Base-by-base conservation (phyloP, 2,113 vertebrate species). In the Pao palembangensis region DNA sequence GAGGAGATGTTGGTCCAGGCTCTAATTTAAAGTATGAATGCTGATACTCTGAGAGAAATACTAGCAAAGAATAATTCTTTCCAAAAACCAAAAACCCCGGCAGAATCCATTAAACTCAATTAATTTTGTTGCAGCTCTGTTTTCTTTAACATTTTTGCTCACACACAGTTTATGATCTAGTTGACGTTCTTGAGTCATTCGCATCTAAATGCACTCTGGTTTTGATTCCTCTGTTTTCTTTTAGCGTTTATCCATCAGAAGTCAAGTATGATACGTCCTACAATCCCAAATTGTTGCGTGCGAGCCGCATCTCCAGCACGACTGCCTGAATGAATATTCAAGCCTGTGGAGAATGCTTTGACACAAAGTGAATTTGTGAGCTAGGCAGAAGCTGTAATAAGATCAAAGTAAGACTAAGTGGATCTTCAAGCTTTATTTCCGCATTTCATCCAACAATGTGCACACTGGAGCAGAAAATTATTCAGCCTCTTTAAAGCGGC, bases 391-490 rank as follows among this genome's bases (percentile, higher is more conserved):
- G 82, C 81, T 75, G 69, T 85, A 89, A 89, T 85, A 79, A 89
- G 85, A 91, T 91, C 83, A 89, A 90, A 90, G 88, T 78, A 78
- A 89, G 76, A 76, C 78, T 86, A 89, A 89, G 84, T 89, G 85
- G 84, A 89, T 91, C 82, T 88, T 71, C 80, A 73, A 81, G 88
- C 79, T 74, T 88, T 87, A 85, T 84, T 86, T 86, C 78, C 76
- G 77, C 79, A 76, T 86, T 85, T 84, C 68, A 80, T 71, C 75
- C 86, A 79, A 90, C 85, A 87, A 84, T 85, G 82, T 82, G 84
- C 79, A 80, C 80, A 63, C 75, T 75, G 50, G 79, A 79, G 75
- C 78, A 76, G 71, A 89, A 91, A 88, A 88, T 86, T 57, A 90
- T 86, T 81, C 76, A 43, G 72, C 79, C 67, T 77, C 87, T 89